phyloP scores from a whole-genome alignment of 2,797 vertebrate species.

The Clarias platycephalus region DNA sequence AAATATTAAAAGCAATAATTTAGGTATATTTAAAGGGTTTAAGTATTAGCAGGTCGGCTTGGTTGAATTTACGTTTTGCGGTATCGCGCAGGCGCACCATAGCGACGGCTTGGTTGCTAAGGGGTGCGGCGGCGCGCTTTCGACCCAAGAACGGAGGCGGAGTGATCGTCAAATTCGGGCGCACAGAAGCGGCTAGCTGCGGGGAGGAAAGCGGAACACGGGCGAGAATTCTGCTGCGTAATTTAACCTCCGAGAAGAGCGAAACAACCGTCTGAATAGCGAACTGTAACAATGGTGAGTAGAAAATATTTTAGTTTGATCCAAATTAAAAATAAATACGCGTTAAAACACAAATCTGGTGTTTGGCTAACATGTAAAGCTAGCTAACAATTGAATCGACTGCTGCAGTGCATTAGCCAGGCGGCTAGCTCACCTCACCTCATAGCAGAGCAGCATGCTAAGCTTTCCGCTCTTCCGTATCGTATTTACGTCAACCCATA shows the following conservation, averaged over 20 bases:
- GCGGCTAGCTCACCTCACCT: slow-evolving; percentile 3
- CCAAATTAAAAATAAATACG: neutral
- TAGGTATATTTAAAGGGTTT: neutral
- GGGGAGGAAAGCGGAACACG: slow-evolving; percentile 34
- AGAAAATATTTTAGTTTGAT: neutral
- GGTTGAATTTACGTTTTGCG: neutral
- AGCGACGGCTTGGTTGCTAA: slow-evolving; percentile 58
- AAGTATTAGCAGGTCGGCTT: neutral
- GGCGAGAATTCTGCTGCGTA: neutral
- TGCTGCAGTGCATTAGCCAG: slow-evolving; percentile 35
- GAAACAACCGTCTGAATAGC: neutral
- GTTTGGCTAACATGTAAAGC: neutral
- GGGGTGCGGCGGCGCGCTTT: slow-evolving; percentile 57
- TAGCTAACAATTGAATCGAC: slow-evolving; percentile 34
- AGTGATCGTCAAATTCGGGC: slow-evolving; percentile 54
- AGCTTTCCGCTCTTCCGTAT: neutral
- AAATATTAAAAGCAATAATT: neutral
- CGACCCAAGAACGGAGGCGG: slow-evolving; percentile 55
- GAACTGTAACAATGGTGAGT: slow-evolving; percentile 52
- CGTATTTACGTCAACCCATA: neutral
- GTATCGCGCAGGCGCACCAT: slow-evolving; percentile 56
- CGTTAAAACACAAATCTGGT: neutral
- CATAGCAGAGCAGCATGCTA: neutral
- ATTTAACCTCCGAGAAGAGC: neutral
- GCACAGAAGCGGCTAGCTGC: slow-evolving; percentile 49